phyloP scores from a whole-genome alignment of 2,113 vertebrate genomes.

The Odocoileus virginianus region DNA sequence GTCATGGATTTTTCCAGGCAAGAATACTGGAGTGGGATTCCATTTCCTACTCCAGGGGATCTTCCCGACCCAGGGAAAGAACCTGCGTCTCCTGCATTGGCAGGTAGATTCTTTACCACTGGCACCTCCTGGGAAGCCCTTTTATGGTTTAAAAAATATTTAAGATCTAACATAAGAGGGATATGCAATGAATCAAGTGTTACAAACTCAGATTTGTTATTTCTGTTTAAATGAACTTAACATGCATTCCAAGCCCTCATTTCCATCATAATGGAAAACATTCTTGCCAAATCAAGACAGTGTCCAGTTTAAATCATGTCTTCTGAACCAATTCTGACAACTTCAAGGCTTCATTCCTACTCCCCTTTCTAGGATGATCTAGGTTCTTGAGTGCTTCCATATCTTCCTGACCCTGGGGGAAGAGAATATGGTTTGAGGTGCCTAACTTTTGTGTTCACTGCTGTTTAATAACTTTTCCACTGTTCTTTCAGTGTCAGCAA shows the following conservation, averaged over 20 bases:
- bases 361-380: not conserved
- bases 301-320: not conserved
- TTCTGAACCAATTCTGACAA: not conserved
- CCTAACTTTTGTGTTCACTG: not conserved
- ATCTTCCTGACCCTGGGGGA: not conserved
- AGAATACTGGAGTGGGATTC: not conserved
- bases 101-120: not conserved
- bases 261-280: not conserved
- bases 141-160: not conserved
- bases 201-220: not conserved
- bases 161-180: not conserved
- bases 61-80: not conserved
- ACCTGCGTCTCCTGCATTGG: not conserved
- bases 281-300: not conserved
- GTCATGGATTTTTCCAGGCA: not conserved
- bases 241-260: not conserved
- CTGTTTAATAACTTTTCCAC: not conserved
- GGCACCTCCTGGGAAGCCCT: not conserved
- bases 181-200: not conserved
- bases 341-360: not conserved
- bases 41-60: not conserved
- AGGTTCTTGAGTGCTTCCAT: not conserved
- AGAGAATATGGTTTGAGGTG: not conserved
- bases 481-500: not conserved
- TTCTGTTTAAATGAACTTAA: not conserved